Conservation (phyloP, 2,888 invertebrate genomes). For the Gasteruption jaculator region DNA sequence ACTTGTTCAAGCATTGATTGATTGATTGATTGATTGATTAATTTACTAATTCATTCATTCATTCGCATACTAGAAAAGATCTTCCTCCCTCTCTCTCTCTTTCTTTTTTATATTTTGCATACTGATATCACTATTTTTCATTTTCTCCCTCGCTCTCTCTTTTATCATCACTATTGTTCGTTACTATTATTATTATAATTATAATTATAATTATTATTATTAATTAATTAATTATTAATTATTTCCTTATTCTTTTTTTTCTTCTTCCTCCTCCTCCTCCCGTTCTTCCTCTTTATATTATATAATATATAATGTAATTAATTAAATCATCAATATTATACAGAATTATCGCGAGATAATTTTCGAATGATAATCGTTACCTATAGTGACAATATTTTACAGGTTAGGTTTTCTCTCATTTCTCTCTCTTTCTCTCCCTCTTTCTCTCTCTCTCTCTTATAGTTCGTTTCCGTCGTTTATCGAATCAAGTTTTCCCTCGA, state of each 20-base stretch:
- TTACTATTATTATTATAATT: constrained; percentile 28
- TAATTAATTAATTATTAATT: too few species aligned
- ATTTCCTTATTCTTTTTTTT: too few species aligned
- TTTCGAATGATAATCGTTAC: constrained; percentile 48
- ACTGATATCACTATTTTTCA: constrained; percentile 8
- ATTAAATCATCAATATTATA: constrained; percentile 41
- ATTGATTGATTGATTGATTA: too few species aligned
- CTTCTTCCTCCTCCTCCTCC: too few species aligned
- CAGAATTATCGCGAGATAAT: constrained; percentile 46
- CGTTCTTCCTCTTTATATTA: constrained; percentile 23
- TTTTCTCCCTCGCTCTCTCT: constrained; percentile 7
- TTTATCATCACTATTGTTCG: too few species aligned
- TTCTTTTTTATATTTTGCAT: constrained; percentile 3
- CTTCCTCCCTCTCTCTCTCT: constrained; percentile 4
- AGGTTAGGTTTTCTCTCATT: constrained; percentile 34
- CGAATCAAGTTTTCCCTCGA: too few species aligned
- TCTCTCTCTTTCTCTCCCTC: constrained; percentile 9
- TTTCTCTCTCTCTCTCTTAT: constrained; percentile 1
- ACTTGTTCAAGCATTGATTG: too few species aligned
- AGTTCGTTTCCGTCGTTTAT: too few species aligned
- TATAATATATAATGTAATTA: constrained; percentile 29
- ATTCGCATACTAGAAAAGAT: constrained; percentile 1
- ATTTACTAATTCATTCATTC: neutral
- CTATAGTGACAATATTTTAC: constrained; percentile 51
- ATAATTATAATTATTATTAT: constrained; percentile 28